Evolutionary conservation across 2,888 invertebrate species (phyloP).

Genomic region (Pseudococcus longispinus): DNA sequence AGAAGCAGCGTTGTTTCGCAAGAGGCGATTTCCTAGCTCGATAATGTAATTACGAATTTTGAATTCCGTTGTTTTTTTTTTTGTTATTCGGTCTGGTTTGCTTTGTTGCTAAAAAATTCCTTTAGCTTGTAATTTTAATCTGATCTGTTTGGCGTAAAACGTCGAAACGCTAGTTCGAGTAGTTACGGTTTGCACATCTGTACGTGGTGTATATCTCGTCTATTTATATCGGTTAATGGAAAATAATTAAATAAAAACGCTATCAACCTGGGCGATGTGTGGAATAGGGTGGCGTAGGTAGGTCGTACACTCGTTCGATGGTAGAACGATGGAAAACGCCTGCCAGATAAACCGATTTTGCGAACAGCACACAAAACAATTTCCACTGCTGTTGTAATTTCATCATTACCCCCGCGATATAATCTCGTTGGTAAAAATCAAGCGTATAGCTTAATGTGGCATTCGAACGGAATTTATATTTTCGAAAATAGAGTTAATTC

Average conservation of each 20-base stretch:
- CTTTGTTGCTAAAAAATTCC: background rate
- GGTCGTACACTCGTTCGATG: background rate
- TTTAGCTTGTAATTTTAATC: background rate
- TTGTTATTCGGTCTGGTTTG: background rate
- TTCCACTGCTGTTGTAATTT: background rate
- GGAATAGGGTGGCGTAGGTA: background rate
- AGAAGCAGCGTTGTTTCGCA: no score
- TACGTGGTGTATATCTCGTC: background rate
- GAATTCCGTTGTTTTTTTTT: constrained; percentile 11
- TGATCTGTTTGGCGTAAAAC: background rate
- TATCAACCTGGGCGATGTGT: background rate
- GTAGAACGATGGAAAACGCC: background rate
- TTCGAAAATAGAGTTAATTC: constrained; percentile 29
- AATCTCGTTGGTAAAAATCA: constrained; percentile 25
- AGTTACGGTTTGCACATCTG: background rate
- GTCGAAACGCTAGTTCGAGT: background rate
- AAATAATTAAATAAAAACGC: constrained; percentile 30
- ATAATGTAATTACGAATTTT: constrained; percentile 24
- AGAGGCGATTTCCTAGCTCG: background rate
- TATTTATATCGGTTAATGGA: constrained; percentile 15
- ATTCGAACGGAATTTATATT: constrained; percentile 29
- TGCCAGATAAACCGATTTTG: background rate
- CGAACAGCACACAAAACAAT: background rate
- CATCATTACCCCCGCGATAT: background rate
- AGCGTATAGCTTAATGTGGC: constrained; percentile 1